Percentiles rank a stretch among this genome's conserved stretches.
phyloP scores from a whole-genome alignment of 2,113 vertebrate species.

The Rhea americana region DNA sequence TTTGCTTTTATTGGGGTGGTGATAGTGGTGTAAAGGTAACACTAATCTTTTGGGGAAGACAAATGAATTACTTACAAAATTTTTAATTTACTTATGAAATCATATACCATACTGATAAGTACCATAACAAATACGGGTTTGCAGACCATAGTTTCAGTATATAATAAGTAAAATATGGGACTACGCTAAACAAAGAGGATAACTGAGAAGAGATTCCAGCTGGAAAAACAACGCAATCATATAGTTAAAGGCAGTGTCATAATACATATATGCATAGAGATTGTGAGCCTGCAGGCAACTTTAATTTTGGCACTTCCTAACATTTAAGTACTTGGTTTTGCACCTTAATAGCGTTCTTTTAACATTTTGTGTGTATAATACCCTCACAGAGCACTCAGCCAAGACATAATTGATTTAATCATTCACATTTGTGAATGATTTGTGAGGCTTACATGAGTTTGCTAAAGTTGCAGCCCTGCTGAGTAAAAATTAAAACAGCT shows the following conservation, averaged over 20 bases:
- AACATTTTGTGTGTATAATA: not conserved
- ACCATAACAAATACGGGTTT: not conserved
- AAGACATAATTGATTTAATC: slow-evolving; percentile 52
- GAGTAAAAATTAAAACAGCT: slow-evolving; percentile 58
- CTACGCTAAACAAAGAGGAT: not conserved
- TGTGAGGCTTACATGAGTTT: slow-evolving; percentile 9
- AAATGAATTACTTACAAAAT: not conserved
- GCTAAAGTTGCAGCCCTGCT: not conserved
- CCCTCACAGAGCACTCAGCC: slow-evolving; percentile 11
- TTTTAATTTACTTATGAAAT: not conserved
- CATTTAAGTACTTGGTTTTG: slow-evolving; percentile 23
- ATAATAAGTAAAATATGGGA: not conserved
- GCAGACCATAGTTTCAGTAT: not conserved
- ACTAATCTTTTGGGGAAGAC: not conserved
- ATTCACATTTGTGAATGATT: slow-evolving; percentile 46
- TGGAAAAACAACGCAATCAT: not conserved
- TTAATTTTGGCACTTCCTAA: slow-evolving; percentile 38
- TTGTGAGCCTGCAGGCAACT: not conserved
- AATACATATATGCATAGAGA: not conserved
- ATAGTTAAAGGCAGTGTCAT: not conserved
- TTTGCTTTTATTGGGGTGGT: not conserved
- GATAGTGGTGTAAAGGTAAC: not conserved
- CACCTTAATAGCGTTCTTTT: slow-evolving; percentile 42
- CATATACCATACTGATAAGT: not conserved
- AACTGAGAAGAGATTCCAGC: not conserved